Evolutionary conservation across 2,113 vertebrate species (phyloP).

Genomic region (Bambusicola thoracicus): DNA sequence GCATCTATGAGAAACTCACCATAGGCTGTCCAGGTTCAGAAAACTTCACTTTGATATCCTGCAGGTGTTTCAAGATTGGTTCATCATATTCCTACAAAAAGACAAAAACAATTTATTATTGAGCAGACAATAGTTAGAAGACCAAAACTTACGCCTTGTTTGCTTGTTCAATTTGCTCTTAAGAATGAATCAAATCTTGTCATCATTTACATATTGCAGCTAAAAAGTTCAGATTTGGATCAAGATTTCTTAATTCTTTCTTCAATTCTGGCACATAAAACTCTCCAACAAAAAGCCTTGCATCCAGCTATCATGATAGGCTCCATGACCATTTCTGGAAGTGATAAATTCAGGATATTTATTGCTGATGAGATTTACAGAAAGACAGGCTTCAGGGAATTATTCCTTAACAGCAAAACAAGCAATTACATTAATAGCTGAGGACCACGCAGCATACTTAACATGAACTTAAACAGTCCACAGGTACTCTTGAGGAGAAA

Average conservation of each 20-base stretch:
- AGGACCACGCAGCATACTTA: neutral
- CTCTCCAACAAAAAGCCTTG: neutral
- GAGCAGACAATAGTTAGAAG: neutral
- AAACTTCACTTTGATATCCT: slow-evolving; percentile 97
- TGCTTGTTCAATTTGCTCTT: neutral
- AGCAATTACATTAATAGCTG: neutral
- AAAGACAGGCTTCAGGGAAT: neutral
- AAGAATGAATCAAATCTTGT: neutral
- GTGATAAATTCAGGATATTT: neutral
- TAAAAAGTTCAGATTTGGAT: neutral
- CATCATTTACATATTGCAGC: neutral
- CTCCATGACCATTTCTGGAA: neutral
- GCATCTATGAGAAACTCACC: slow-evolving; percentile 79
- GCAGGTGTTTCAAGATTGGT: slow-evolving; percentile 94
- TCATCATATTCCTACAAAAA: slow-evolving; percentile 93
- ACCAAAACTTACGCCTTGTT: neutral
- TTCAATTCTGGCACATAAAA: neutral
- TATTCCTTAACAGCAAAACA: neutral
- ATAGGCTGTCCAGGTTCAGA: slow-evolving; percentile 94
- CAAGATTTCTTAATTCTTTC: neutral
- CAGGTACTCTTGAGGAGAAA: neutral
- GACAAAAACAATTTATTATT: neutral
- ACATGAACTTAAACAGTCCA: neutral
- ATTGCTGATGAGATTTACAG: neutral
- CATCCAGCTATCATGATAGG: neutral